Conservation (phyloP, 2,113 vertebrate species). For the Ptilorrhoa leucosticta region DNA sequence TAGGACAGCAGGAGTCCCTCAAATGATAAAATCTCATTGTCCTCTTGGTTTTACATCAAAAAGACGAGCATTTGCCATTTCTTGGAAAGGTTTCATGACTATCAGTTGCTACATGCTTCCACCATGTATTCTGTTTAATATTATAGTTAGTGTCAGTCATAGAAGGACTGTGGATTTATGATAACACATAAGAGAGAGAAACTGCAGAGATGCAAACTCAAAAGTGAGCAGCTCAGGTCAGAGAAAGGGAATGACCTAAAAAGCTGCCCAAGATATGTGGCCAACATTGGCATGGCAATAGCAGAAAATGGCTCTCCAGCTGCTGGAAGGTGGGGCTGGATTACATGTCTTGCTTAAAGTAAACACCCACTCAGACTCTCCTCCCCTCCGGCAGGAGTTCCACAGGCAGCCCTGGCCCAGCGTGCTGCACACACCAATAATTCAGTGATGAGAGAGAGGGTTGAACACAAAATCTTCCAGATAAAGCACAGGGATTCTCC, state of each 20-base stretch:
- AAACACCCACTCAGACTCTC: background rate
- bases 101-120: background rate
- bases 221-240: background rate
- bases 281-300: background rate
- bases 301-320: background rate
- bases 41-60: background rate
- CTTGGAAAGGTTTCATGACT: background rate
- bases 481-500: background rate
- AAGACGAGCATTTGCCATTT: background rate
- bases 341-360: background rate
- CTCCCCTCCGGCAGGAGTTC: background rate
- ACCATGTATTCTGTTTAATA: background rate
- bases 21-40: background rate
- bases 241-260: background rate
- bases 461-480: background rate
- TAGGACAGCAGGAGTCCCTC: background rate
- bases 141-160: background rate
- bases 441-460: background rate
- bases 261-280: background rate
- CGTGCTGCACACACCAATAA: background rate
- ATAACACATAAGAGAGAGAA: background rate
- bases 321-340: background rate
- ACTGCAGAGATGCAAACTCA: background rate
- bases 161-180: background rate
- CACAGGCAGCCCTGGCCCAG: background rate